Conservation (phyloP, 2,888 invertebrate species). For the Apocheima hispidaria region DNA sequence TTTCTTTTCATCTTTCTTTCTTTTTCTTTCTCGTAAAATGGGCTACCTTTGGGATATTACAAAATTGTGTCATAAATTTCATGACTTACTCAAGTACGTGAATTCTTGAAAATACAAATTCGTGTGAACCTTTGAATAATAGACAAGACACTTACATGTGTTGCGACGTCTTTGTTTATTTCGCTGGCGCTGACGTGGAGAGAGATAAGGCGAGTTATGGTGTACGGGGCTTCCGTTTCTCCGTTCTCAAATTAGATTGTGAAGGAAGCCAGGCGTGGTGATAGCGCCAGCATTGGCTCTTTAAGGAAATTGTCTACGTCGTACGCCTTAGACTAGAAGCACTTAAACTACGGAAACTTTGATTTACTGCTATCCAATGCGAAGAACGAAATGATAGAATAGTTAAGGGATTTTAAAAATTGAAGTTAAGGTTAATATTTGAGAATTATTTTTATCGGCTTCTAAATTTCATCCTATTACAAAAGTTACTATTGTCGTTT, state of each 20-base stretch:
- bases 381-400: background rate
- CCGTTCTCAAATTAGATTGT: constrained; percentile 55
- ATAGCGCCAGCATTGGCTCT: constrained; percentile 52
- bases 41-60: background rate
- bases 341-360: background rate
- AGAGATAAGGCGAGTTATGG: constrained; percentile 39
- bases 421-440: background rate
- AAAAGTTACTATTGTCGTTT: background rate
- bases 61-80: background rate
- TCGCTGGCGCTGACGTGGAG: constrained; percentile 35
- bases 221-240: constrained; percentile 51
- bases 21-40: too few relatives aligned
- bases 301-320: constrained; percentile 53
- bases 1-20: constrained; percentile 15
- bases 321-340: constrained; percentile 8
- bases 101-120: background rate
- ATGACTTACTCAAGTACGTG: too few relatives aligned
- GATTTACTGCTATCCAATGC: background rate
- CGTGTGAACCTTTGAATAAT: constrained; percentile 14
- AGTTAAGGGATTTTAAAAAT: too few relatives aligned
- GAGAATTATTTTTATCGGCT: background rate
- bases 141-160: constrained; percentile 19
- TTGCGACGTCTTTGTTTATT: constrained; percentile 37
- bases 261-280: constrained; percentile 51
- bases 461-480: background rate